A percentile compares a stretch with the other conserved stretches of the same genome.
Conservation (phyloP, 2,888 invertebrate genomes). For the Leptinotarsa haldemani region DNA sequence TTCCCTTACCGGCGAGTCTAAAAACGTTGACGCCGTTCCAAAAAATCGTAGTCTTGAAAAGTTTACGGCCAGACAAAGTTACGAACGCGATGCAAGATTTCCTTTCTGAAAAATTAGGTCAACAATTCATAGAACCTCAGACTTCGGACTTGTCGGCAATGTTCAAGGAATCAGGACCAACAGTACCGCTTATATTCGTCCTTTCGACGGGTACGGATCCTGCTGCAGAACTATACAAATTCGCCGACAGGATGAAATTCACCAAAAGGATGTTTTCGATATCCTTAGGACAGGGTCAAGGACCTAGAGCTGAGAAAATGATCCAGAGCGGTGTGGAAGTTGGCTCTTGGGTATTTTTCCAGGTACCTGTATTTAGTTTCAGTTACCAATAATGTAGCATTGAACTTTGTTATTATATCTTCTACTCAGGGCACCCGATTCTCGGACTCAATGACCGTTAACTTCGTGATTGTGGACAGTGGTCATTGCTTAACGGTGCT, state of each 20-base stretch:
- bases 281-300: conserved; percentile 91
- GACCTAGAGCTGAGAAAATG: conserved; percentile 83
- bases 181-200: conserved; percentile 87
- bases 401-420: no score
- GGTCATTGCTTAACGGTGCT: no score
- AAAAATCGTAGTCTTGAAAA: conserved; percentile 81
- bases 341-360: conserved; percentile 91
- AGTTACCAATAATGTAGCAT: background rate
- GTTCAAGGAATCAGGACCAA: conserved; percentile 82
- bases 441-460: no score
- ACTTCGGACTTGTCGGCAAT: conserved; percentile 85
- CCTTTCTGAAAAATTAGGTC: conserved; percentile 77
- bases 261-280: conserved; percentile 82
- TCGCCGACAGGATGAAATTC: conserved; percentile 84
- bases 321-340: conserved; percentile 78
- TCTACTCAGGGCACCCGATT: no score
- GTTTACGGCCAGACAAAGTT: conserved; percentile 86
- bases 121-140: conserved; percentile 86
- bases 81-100: conserved; percentile 83
- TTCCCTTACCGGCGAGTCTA: conserved; percentile 76
- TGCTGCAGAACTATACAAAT: conserved; percentile 82
- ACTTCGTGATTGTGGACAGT: no score
- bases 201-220: conserved; percentile 93
- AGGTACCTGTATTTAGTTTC: conserved; percentile 65
- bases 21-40: conserved; percentile 78